Evolutionary conservation across 1,140 invertebrate species (phyloP).

Genomic region (Lanistes nyassanus): DNA sequence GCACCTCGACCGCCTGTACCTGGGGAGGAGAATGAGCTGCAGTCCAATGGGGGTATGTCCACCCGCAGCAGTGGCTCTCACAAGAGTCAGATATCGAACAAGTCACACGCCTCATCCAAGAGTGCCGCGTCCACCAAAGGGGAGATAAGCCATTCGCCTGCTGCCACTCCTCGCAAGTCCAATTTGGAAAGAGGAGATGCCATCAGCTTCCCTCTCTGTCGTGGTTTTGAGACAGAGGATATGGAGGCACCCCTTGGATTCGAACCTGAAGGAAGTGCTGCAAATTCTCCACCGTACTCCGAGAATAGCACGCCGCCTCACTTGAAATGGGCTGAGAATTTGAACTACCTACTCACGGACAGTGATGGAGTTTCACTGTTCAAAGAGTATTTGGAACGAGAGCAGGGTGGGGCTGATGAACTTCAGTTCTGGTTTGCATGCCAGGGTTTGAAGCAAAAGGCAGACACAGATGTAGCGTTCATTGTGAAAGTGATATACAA

Average conservation of each 20-base stretch:
- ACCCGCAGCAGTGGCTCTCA: constrained; percentile 59
- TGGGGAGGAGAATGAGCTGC: constrained; percentile 66
- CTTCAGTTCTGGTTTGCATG: constrained; percentile 93
- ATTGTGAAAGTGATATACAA: constrained; percentile 85
- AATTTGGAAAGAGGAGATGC: constrained; percentile 51
- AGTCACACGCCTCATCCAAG: constrained; percentile 46
- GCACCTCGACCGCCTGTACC: constrained; percentile 63
- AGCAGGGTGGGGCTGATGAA: constrained; percentile 71
- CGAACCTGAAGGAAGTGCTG: constrained; percentile 64
- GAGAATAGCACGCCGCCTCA: constrained; percentile 77
- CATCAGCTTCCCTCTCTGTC: constrained; percentile 17
- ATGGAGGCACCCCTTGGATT: constrained; percentile 60
- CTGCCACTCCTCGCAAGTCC: constrained; percentile 59
- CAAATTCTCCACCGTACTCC: constrained; percentile 63
- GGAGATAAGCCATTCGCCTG: constrained; percentile 50
- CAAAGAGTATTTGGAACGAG: constrained; percentile 82
- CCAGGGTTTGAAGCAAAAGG: constrained; percentile 85
- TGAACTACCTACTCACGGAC: constrained; percentile 84
- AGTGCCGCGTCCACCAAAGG: constrained; percentile 54
- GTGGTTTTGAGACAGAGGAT: constrained; percentile 40
- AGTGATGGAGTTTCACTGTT: constrained; percentile 87
- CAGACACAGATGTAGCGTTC: constrained; percentile 75
- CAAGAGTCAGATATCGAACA: constrained; percentile 53
- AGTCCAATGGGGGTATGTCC: constrained; percentile 59
- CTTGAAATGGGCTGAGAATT: constrained; percentile 85